Evolutionary conservation across 2,113 vertebrate genomes (phyloP), one percentile per base, ranked within the genome.

Genomic region (Puffinus mauretanicus): DNA sequence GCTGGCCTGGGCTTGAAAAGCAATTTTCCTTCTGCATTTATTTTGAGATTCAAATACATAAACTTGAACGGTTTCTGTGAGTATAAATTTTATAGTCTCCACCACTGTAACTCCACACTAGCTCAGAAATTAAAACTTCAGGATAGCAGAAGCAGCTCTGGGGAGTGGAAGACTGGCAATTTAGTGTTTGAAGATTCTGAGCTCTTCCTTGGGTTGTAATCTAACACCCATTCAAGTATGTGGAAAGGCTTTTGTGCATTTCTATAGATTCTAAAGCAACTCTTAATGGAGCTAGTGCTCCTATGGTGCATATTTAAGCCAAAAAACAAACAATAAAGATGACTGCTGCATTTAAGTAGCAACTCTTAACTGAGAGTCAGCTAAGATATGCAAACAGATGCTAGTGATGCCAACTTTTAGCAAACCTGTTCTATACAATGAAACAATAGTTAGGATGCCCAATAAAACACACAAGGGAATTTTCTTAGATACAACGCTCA

Each of bases 171-270:
- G 91, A 94, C 82, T 11, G 29, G 32, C 46, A 93, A 80, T 75
- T 66, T 84, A 97, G 66, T 72, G 85, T 81, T 82, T 61, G 61
- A 88, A 93, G 71, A 46, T 61, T 96, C 44, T 69, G 54, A 92
- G 67, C 47, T 92, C 49, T 79, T 96, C 57, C 79, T 92, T 86
- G 47, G 58, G 70, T 44, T 83, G 38, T 27, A 58, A 77, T 60
- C n/a, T 65, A 91, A 77, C 26, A 80, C 17, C 36, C 73, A 83
- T 54, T 96, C 88, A 96, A 96, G 79, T 79, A 88, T 1, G 26
- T 30, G 49, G 46, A 92, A 92, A 92, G 57, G 64, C 24, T 93
- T 95, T 54, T 83, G 65, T 61, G 20, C 77, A 88, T 47, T 94
- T 92, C 76, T 78, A 24, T 9, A 67, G 71, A 64, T 79, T 62